Evolutionary conservation across 2,113 vertebrate species (phyloP).

Genomic region (Dicrurus megarhynchus): DNA sequence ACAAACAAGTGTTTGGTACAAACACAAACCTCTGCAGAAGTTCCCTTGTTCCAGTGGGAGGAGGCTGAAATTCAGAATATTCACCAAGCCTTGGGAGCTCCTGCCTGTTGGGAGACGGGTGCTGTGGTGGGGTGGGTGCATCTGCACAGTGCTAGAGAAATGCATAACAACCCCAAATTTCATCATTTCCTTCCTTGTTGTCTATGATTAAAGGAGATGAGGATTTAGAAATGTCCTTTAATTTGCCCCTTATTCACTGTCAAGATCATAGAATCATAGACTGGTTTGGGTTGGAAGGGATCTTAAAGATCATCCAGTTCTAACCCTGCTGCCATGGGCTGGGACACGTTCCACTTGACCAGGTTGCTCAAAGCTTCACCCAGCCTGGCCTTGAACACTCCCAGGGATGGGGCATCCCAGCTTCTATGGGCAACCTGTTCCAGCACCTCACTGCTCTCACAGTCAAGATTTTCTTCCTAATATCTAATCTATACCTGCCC

Average conservation of each 20-base stretch:
- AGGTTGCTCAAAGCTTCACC: background rate
- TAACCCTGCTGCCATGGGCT: rapidly evolving
- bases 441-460: background rate
- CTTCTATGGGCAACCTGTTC: no score
- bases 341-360: background rate
- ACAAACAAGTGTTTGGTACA: background rate
- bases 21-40: background rate
- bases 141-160: background rate
- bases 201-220: rapidly evolving
- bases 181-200: background rate
- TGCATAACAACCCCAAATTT: background rate
- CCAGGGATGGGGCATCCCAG: background rate
- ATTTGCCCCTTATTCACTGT: background rate
- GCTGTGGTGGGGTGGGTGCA: background rate
- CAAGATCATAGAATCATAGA: background rate
- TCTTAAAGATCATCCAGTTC: background rate
- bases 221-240: background rate
- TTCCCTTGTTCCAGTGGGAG: background rate
- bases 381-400: background rate
- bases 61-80: background rate
- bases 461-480: background rate
- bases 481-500: background rate
- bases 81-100: background rate
- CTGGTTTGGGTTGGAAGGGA: background rate
- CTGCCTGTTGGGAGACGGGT: background rate